Evolutionary conservation across 2,797 vertebrate genomes (phyloP), one percentile per base, ranked within the genome.

Genomic region (Rallus crepitans): DNA sequence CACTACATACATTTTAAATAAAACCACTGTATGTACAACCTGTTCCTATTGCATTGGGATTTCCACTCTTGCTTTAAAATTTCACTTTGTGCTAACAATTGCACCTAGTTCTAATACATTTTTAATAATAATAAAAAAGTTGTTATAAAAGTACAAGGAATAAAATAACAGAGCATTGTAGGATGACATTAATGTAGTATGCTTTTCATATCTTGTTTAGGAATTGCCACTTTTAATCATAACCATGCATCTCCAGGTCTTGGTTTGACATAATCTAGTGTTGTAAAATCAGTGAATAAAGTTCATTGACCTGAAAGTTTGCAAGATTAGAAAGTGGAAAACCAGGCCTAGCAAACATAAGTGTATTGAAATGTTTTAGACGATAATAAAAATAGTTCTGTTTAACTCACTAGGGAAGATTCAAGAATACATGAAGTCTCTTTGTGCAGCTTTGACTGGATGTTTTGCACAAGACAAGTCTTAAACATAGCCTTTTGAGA

Each of bases 291-390:
- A 95, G 73, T 92, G 20, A 64, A 28, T 35, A 87, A 87, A 82
- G 21, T 92, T 96, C 30, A 77, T 92, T 95, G 81, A 96, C 65
- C 72, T 91, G 64, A 95, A 91, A 93, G 65, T 82, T 90, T 95
- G 70, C 11, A 65, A 79, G 28, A 80, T 89, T 79, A 61, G 45
- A 89, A 18, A 93, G 64, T 33, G 80, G 35, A 91, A 93, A 95
- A 90, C 66, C 60, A 71, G 35, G 5, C 69, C 30, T 89, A 81
- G 57, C 19, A 81, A 93, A 61, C 4, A 1, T 23, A 71, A 82
- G 14, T 25, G 5, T 63, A 47, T 69, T 69, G 21, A 89, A 82
- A 64, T 87, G 12, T 73, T 96, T 95, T 82, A 68, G 48, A 88
- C 82, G 65, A 57, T 40, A 90, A 53, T 31, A 82, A 88, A 77